Evolutionary conservation across 2,888 invertebrate genomes (phyloP), one percentile per base, ranked within the genome.

Genomic region (Panzeria rudis): DNA sequence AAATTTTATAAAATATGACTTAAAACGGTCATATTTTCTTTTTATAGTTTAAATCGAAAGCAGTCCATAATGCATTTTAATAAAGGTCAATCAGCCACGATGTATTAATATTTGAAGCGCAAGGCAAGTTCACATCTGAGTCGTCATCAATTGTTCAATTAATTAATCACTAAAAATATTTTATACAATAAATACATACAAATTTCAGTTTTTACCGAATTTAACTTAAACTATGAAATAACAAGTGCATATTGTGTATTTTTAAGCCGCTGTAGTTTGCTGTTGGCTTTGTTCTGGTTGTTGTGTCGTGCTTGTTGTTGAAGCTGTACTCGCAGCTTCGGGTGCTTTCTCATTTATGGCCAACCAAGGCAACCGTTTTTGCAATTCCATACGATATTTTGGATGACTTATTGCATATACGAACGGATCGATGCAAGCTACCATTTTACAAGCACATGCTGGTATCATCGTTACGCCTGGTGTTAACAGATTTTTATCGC

Each of bases 341-440:
- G 91, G 90, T 0, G 94, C 94, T 72, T 92, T 91, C 89, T 96
- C 96, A 87, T 94, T 94, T 73, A 96, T 95, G 84, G 95, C 95
- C 84, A 96, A 92, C 93, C 93, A 97, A 9, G 97, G 96, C 91
- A 97, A 94, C 71, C 96, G 95, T 84, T 96, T 96, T 89, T 97
- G 96, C 79, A 97, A 93, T 92, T 97, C 97, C 92, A 96, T 93
- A 88, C 97, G 95, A 93, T 96, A 96, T 93, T 94, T 96, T 6
- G 98, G 98, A 94, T 98, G 98, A 90, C 97, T 97, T 88, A 97
- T 97, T 5, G 97, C 97, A 89, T 97, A 97, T 2, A 97, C 95
- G 93, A 97, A 97, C 0, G 98, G 98, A 93, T 98, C 98, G 89
- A 98, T 95, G 92, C 98, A 97, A 0, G 98, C 97, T 0, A 98